Conservation (phyloP, 2,888 invertebrate genomes). For the Notodonta ziczac region DNA sequence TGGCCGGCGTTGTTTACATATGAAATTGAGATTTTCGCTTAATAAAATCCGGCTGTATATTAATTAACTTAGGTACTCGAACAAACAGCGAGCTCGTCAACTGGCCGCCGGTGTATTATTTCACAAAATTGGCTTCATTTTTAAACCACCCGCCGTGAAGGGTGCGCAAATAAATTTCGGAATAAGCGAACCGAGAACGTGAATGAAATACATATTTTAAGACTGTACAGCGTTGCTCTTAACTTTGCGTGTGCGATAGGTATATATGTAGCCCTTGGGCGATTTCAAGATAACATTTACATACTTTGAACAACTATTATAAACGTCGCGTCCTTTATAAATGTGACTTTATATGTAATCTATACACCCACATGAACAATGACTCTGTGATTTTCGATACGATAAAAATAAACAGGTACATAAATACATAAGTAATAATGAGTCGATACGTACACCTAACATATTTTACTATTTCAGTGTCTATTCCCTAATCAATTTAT, state of each 20-base stretch:
- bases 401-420: no score
- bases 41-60: conserved; percentile 62
- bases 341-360: no score
- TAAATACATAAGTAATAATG: background rate
- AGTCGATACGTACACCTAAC: no score
- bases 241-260: background rate
- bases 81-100: conserved; percentile 51
- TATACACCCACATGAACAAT: no score
- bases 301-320: conserved; percentile 10
- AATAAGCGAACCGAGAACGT: conserved; percentile 30
- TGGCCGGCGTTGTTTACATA: conserved; percentile 50
- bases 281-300: conserved; percentile 6
- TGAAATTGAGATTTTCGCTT: conserved; percentile 65
- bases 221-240: background rate
- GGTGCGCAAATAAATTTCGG: conserved; percentile 28
- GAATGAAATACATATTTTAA: conserved; percentile 19
- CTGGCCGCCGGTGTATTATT: conserved; percentile 48
- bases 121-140: conserved; percentile 48
- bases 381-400: no score
- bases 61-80: conserved; percentile 63
- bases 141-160: conserved; percentile 29
- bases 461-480: no score
- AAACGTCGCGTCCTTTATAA: no score
- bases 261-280: background rate
- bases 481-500: no score